A percentile compares a stretch with the other conserved stretches of the same genome.
Evolutionary conservation across 2,888 invertebrate genomes (phyloP).

Genomic region (Melikaiella ostensackeni): DNA sequence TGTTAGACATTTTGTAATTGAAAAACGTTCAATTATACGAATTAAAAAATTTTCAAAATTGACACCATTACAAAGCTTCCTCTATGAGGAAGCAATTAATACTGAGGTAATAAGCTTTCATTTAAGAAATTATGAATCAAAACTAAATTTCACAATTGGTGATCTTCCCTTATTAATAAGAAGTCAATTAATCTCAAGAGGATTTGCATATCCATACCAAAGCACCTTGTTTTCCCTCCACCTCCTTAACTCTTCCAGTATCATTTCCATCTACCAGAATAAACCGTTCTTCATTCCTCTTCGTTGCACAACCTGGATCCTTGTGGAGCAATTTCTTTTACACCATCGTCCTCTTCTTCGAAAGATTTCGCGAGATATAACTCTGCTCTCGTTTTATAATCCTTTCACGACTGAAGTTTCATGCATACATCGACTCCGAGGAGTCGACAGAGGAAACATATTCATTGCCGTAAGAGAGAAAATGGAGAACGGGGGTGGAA

Average conservation of each 20-base stretch:
- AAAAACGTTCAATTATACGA: no score
- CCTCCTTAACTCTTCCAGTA: not conserved
- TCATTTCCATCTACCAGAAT: not conserved
- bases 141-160: no score
- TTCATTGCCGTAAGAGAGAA: conserved; percentile 34
- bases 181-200: not conserved
- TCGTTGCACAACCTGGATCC: conserved; percentile 14
- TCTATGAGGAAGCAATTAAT: no score
- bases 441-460: conserved; percentile 14
- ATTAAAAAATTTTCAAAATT: no score
- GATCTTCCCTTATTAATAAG: no score
- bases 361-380: conserved; percentile 10
- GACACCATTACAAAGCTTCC: no score
- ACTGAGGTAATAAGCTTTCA: no score
- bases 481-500: conserved; percentile 37
- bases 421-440: not conserved
- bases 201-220: not conserved
- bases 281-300: conserved; percentile 9
- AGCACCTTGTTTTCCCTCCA: not conserved
- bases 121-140: no score
- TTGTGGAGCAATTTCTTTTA: conserved; percentile 19
- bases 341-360: conserved; percentile 9
- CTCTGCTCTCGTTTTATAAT: conserved; percentile 7
- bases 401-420: conserved; percentile 19
- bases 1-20: no score